These are phyloP conservation scores for Cossypha caffra DNA, from an alignment of 2,797 vertebrate genomes.

Conservation along the genomic window DNA sequence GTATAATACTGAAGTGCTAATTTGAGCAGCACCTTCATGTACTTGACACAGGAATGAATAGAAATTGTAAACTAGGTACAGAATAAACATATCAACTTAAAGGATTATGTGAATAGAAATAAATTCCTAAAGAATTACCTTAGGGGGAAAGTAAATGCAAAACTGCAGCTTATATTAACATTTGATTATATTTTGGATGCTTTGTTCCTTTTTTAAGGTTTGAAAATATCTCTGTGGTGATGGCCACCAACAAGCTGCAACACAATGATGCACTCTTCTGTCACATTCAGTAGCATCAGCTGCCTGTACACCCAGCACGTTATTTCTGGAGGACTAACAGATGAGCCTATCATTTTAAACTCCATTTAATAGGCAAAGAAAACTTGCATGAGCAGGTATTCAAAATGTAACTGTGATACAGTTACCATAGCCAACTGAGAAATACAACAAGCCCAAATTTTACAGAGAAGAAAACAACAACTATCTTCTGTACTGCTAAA, in stretches of 20 bases:
- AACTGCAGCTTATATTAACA: neutral
- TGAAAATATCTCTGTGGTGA: neutral
- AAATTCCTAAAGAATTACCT: constrained; percentile 15
- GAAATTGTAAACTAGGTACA: neutral
- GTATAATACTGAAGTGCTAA: neutral
- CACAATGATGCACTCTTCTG: neutral
- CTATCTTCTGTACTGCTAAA: constrained; percentile 59
- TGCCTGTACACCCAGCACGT: constrained; percentile 23
- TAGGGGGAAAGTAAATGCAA: neutral
- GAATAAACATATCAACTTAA: constrained; percentile 1
- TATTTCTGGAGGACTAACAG: constrained; percentile 41
- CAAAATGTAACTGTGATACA: constrained; percentile 45
- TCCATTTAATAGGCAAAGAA: constrained; percentile 56
- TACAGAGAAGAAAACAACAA: constrained; percentile 56
- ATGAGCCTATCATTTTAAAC: constrained; percentile 39
- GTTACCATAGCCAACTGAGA: constrained; percentile 9
- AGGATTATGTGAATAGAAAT: neutral
- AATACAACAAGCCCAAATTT: constrained; percentile 63
- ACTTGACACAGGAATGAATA: neutral
- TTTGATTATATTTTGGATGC: neutral
- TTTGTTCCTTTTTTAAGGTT: neutral
- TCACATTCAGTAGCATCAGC: neutral
- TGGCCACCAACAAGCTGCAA: neutral
- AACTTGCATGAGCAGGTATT: constrained; percentile 61
- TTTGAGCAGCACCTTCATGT: neutral